A percentile compares a stretch with the other conserved stretches of the same genome.
Evolutionary conservation across 2,113 vertebrate species (phyloP).

Genomic region (Oplegnathus fasciatus): DNA sequence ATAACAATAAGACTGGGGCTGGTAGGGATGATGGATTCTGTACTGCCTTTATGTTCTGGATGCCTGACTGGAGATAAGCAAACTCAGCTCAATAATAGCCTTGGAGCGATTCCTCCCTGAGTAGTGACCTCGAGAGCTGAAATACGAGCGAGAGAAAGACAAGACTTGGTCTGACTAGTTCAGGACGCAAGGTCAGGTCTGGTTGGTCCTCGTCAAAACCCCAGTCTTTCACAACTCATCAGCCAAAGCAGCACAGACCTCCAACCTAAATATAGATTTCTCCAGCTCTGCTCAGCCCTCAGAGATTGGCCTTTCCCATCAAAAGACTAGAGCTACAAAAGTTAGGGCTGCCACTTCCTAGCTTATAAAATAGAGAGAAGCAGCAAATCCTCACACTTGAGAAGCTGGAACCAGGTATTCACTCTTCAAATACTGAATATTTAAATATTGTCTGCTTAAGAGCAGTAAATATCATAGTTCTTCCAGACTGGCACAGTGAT

Average conservation of each 20-base stretch:
- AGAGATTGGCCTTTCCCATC: not conserved
- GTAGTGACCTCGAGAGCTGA: slow-evolving; percentile 20
- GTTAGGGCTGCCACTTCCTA: not conserved
- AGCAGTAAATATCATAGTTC: not conserved
- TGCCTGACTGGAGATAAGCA: slow-evolving; percentile 51
- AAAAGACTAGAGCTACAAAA: not conserved
- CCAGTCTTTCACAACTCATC: slow-evolving; percentile 33
- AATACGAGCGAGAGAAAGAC: slow-evolving; percentile 27
- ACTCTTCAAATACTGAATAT: not conserved
- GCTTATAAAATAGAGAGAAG: no score
- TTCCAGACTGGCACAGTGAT: not conserved
- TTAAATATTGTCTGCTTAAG: not conserved
- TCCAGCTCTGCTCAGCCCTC: slow-evolving; percentile 2
- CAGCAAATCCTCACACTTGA: not conserved
- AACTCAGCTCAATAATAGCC: slow-evolving; percentile 51
- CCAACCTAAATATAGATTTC: slow-evolving; percentile 56
- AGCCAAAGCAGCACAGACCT: slow-evolving; percentile 35
- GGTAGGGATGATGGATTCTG: slow-evolving; percentile 44
- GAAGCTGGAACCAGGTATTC: not conserved
- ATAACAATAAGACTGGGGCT: slow-evolving; percentile 53
- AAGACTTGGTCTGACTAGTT: not conserved
- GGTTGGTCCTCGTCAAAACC: slow-evolving; percentile 31
- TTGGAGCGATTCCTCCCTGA: slow-evolving; percentile 22
- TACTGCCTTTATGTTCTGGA: slow-evolving; percentile 42
- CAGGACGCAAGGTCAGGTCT: slow-evolving; percentile 29